phyloP scores from a whole-genome alignment of 2,888 invertebrate genomes.

The Lydus trimaculatus region DNA sequence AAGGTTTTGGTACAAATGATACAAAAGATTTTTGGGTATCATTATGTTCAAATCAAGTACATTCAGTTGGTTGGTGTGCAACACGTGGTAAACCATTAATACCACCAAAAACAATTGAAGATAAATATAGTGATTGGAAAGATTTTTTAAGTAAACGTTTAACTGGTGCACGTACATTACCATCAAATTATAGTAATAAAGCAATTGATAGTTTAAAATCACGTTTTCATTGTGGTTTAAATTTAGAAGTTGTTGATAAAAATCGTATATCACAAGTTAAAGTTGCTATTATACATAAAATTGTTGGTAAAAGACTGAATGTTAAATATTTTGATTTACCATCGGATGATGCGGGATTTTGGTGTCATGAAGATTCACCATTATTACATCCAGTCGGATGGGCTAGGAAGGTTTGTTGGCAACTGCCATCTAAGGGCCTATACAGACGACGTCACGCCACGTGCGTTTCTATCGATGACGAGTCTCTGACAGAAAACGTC shows the following conservation, averaged over 20 bases:
- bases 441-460: too few species aligned
- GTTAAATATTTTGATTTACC: conserved; percentile 88
- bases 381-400: conserved; percentile 97
- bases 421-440: too few species aligned
- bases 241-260: conserved; percentile 95
- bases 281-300: conserved; percentile 88
- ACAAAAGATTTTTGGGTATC: conserved; percentile 97
- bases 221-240: conserved; percentile 81
- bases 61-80: conserved; percentile 98
- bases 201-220: conserved; percentile 85
- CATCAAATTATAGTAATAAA: conserved; percentile 90
- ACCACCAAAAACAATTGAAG: conserved; percentile 91
- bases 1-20: conserved; percentile 89
- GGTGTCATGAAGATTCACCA: conserved; percentile 96
- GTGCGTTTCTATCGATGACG: too few species aligned
- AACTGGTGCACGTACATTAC: conserved; percentile 94
- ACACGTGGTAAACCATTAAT: conserved; percentile 93
- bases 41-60: conserved; percentile 91
- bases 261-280: conserved; percentile 90
- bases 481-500: too few species aligned
- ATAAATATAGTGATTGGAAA: conserved; percentile 96
- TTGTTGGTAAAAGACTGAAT: conserved; percentile 90
- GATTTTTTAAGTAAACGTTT: conserved; percentile 90
- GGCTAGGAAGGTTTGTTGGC: conserved; percentile 72
- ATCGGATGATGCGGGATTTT: conserved; percentile 86